Evolutionary conservation across 2,113 vertebrate genomes (phyloP), one percentile per base, ranked within the genome.

Genomic region (Dromaius novaehollandiae): DNA sequence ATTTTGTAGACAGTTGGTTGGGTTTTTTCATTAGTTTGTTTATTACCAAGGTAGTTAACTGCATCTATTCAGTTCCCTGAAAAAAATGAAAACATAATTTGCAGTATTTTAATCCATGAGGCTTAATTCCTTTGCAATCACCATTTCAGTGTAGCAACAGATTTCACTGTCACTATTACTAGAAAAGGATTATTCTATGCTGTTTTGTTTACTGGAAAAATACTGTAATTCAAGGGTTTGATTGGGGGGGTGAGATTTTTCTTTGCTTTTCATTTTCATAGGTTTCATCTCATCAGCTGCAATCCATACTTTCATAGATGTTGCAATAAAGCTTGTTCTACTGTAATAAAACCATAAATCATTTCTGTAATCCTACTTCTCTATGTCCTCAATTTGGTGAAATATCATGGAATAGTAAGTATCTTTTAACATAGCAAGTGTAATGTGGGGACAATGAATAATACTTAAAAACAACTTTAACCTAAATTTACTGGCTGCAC

Each of bases 1-100:
- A 18, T 80, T 91, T 93, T 93, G 82, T n/a, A 70, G 93, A 93
- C 89, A 97, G 91, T 94, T 97, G 85, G 95, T 70, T 85, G 34
- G 5, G 5, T 19, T 79, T 91, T 40, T 63, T 89, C 69, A 30
- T 87, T 91, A 91, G 9, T 20, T 87, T 86, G 48, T 86, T 93
- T 93, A 91, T 91, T 82, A 56, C 75, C 76, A 89, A 85, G 51
- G 26, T 69, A 94, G 46, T 96, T 70, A 55, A 96, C n/a, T 74
- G 55, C 75, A 86, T 93, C 75, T 88, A 91, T 70, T 92, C 75
- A 85, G 74, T 93, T 48, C 9, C 46, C 40, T 80, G 70, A 26
- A 86, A 95, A 68, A 95, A 0, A 16, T 1, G 3, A 81, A 95
- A 85, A 61, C 19, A 80, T 55, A 91, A 95, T 91, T 94, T 95